These are phyloP conservation scores for Elysia chlorotica DNA, from an alignment of 1,140 invertebrate species.

Conservation along the genomic window DNA sequence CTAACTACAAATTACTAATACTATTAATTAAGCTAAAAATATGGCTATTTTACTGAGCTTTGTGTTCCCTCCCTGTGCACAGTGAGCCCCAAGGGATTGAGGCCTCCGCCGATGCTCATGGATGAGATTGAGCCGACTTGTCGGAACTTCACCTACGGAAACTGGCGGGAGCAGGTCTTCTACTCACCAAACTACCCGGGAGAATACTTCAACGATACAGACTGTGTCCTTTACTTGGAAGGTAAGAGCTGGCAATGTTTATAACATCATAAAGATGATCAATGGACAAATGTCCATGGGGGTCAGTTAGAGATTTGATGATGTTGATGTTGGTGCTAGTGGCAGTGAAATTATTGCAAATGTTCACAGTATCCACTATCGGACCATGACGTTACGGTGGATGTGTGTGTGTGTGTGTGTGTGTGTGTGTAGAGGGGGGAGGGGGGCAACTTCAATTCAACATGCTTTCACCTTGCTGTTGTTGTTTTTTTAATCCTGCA, in stretches of 20 bases:
- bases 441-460: too few species aligned
- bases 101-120: conserved; percentile 37
- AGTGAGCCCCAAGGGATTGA: conserved; percentile 25
- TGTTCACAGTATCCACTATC: too few species aligned
- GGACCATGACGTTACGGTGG: too few species aligned
- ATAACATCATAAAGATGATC: too few species aligned
- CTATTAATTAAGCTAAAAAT: background rate
- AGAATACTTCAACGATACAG: conserved; percentile 73
- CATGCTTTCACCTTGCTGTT: too few species aligned
- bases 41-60: background rate
- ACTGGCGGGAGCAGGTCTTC: conserved; percentile 66
- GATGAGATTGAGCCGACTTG: conserved; percentile 36
- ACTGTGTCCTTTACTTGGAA: conserved; percentile 73
- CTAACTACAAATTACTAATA: background rate
- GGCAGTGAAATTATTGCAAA: too few species aligned
- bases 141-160: conserved; percentile 48
- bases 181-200: conserved; percentile 76
- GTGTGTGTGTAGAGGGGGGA: too few species aligned
- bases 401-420: too few species aligned
- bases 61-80: conserved; percentile 14
- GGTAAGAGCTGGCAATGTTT: conserved; percentile 66
- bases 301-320: too few species aligned
- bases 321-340: too few species aligned
- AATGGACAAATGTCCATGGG: too few species aligned
- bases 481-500: too few species aligned